Evolutionary conservation across 2,797 vertebrate species (phyloP).

Genomic region (Phrynocephalus guinanensis): DNA sequence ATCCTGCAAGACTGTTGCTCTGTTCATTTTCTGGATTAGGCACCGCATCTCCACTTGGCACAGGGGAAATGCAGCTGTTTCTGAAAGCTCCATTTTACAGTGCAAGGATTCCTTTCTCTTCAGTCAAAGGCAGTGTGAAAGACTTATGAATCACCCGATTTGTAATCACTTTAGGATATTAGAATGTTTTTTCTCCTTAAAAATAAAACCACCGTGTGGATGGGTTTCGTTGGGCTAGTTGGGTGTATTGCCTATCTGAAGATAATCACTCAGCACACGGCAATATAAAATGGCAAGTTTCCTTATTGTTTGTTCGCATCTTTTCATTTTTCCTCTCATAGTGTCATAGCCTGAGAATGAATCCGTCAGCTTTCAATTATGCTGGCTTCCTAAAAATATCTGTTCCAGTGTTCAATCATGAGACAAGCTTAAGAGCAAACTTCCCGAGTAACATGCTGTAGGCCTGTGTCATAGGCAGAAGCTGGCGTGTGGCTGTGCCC

Average conservation of each 20-base stretch:
- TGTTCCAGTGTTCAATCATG: slow-evolving; percentile 21
- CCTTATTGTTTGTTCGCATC: accelerated
- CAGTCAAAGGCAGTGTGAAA: slow-evolving; percentile 24
- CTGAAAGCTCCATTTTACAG: slow-evolving; percentile 20
- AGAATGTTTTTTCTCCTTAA: accelerated
- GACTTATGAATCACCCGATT: not conserved
- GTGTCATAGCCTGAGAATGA: slow-evolving; percentile 16
- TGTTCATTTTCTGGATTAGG: slow-evolving; percentile 43
- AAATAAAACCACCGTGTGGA: not conserved
- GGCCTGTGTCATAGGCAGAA: not conserved
- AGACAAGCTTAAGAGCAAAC: slow-evolving; percentile 1
- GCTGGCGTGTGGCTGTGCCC: not conserved
- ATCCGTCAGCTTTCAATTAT: slow-evolving; percentile 15
- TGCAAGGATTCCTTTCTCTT: not conserved
- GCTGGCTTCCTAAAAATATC: slow-evolving; percentile 16
- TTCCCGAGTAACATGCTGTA: not conserved
- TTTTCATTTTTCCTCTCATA: slow-evolving; percentile 3
- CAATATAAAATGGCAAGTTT: slow-evolving; percentile 11
- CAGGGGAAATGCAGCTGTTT: slow-evolving; percentile 38
- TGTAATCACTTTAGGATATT: slow-evolving; percentile 18
- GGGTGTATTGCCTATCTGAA: not conserved
- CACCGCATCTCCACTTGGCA: slow-evolving; percentile 25
- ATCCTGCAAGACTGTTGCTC: not conserved
- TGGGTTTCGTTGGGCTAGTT: not conserved
- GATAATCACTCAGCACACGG: not conserved